Evolutionary conservation across 2,888 invertebrate genomes (phyloP).

Genomic region (Stenotaenia linearis): DNA sequence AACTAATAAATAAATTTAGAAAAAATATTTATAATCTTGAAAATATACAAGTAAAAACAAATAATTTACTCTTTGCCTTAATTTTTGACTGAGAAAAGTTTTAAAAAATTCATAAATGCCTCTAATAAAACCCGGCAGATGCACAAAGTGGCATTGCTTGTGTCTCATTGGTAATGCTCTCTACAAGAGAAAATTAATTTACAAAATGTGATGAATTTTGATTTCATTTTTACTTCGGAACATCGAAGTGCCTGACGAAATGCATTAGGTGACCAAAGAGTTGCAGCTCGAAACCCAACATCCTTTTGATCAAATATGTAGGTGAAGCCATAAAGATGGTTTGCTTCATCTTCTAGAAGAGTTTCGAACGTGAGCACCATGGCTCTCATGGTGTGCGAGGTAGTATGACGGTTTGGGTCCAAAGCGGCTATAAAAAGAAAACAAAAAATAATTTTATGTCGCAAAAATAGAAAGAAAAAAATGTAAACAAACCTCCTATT

Average conservation of each 20-base stretch:
- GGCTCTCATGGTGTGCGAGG: constrained; percentile 70
- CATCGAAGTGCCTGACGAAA: constrained; percentile 40
- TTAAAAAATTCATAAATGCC: constrained; percentile 69
- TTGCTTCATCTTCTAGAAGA: constrained; percentile 72
- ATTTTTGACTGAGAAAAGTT: constrained; percentile 63
- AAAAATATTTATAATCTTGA: neutral
- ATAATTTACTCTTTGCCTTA: constrained; percentile 55
- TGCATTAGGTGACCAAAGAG: constrained; percentile 70
- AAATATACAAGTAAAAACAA: neutral
- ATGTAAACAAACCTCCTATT: constrained; percentile 58
- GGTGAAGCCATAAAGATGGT: constrained; percentile 69
- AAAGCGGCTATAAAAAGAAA: constrained; percentile 45
- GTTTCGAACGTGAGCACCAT: constrained; percentile 72
- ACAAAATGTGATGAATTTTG: neutral
- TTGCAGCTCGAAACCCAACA: constrained; percentile 67
- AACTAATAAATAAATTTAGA: constrained; percentile 35
- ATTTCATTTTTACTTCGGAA: constrained; percentile 37
- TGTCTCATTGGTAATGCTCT: constrained; percentile 68
- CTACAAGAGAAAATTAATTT: constrained; percentile 33
- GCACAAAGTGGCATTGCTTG: constrained; percentile 66
- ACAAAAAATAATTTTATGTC: neutral
- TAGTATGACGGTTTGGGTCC: constrained; percentile 68
- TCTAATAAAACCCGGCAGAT: constrained; percentile 65
- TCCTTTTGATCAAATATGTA: constrained; percentile 68
- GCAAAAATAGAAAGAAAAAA: neutral